Evolutionary conservation across 2,797 vertebrate genomes (phyloP), one percentile per base, ranked within the genome.

Genomic region (Bovichtus diacanthus): DNA sequence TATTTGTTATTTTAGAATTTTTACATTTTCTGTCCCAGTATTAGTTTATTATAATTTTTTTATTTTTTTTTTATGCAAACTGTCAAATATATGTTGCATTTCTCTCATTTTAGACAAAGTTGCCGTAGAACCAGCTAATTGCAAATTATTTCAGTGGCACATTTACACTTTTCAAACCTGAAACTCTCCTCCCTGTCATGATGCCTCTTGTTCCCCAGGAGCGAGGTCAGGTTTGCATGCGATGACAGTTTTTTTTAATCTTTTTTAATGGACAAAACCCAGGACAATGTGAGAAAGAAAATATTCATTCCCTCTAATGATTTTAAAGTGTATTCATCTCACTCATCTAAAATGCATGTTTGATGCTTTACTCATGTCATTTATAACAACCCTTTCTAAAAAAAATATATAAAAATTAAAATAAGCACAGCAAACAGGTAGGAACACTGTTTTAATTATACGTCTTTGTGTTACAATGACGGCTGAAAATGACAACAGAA

Each of bases 251-350:
- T 34, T 6, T 4, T 53, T 59, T 68, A n/a, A n/a, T n/a, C 9
- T 41, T 7, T 25, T 10, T 15, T 18, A 18, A 18, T 12, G 5
- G 36, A 15, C 3, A 31, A 62, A 29, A 11, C 6, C 60, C 41
- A 62, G 29, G 15, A n/a, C 23, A 21, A 29, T 53, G 54, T 5
- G 1, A 31, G 9, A 19, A 12, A 29, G 19, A 9, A 50, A 43
- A 23, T 3, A n/a, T 16, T 4, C 0, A 16, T 23, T 13, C 2
- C n/a, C 11, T n/a, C 9, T 34, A n/a, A n/a, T n/a, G n/a, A n/a
- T n/a, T n/a, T 31, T n/a, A n/a, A n/a, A n/a, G n/a, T n/a, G n/a
- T n/a, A n/a, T n/a, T n/a, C n/a, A n/a, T n/a, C n/a, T n/a, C n/a
- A n/a, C n/a, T n/a, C n/a, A n/a, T n/a, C n/a, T n/a, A n/a, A n/a